Evolutionary conservation across 2,797 vertebrate genomes (phyloP).

Genomic region (Xyrichtys novacula): DNA sequence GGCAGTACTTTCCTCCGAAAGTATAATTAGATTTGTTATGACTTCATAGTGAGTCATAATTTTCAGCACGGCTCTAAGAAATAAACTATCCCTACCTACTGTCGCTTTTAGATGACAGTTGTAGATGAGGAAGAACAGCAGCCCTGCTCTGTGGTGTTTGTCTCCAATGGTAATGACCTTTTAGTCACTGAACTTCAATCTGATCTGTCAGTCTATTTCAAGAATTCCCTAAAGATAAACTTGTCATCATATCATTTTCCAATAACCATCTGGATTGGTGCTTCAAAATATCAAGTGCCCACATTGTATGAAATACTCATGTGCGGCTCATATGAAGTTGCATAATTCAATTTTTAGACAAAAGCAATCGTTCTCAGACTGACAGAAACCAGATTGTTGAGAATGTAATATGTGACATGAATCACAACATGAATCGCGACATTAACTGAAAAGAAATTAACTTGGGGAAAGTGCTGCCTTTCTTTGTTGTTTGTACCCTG

Average conservation of each 20-base stretch:
- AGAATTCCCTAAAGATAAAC: slow-evolving; percentile 6
- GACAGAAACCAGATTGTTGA: slow-evolving; percentile 52
- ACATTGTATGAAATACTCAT: slow-evolving; percentile 11
- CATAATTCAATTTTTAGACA: slow-evolving; percentile 42
- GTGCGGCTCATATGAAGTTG: slow-evolving; percentile 31
- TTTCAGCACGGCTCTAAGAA: slow-evolving; percentile 36
- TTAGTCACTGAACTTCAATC: slow-evolving; percentile 29
- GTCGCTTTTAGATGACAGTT: slow-evolving; percentile 33
- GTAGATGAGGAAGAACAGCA: slow-evolving; percentile 50
- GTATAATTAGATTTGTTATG: slow-evolving; percentile 73
- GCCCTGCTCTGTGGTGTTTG: slow-evolving; percentile 26
- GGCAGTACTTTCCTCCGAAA: slow-evolving; percentile 64
- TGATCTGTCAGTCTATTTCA: slow-evolving; percentile 10
- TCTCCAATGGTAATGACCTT: slow-evolving; percentile 34
- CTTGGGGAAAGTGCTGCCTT: slow-evolving; percentile 26
- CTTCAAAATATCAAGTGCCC: neutral
- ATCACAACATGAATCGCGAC: neutral
- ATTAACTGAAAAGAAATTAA: slow-evolving; percentile 15
- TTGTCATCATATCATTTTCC: slow-evolving; percentile 13
- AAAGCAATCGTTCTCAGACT: slow-evolving; percentile 26
- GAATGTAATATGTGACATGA: slow-evolving; percentile 18
- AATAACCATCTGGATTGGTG: slow-evolving; percentile 36
- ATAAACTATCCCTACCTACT: slow-evolving; percentile 36
- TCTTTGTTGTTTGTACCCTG: slow-evolving; percentile 21
- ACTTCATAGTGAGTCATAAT: slow-evolving; percentile 73